A percentile compares a stretch with the other conserved stretches of the same genome.
Evolutionary conservation across 2,888 invertebrate species (phyloP).

Genomic region (Carabus problematicus): DNA sequence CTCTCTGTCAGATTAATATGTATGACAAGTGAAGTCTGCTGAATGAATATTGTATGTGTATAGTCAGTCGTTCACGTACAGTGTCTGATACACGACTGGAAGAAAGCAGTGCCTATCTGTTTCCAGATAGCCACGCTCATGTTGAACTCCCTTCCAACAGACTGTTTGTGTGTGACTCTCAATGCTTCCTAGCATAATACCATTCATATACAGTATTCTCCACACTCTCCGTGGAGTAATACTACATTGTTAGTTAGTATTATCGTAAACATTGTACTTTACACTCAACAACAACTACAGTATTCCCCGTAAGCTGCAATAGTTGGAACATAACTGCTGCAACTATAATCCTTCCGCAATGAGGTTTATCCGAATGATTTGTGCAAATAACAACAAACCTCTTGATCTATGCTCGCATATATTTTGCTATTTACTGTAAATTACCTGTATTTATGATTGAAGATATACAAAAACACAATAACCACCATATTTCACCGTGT

Average conservation of each 20-base stretch:
- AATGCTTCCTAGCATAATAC: constrained; percentile 19
- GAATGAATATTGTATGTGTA: not conserved
- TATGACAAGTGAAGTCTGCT: too few species aligned
- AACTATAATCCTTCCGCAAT: constrained; percentile 24
- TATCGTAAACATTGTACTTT: constrained; percentile 32
- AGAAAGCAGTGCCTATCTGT: constrained; percentile 27
- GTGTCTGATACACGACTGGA: constrained; percentile 27
- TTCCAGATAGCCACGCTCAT: too few species aligned
- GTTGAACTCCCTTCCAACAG: too few species aligned
- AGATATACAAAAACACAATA: too few species aligned
- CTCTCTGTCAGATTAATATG: too few species aligned
- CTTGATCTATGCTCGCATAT: too few species aligned
- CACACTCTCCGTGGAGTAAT: constrained; percentile 22
- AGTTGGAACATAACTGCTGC: constrained; percentile 27
- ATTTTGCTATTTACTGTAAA: too few species aligned
- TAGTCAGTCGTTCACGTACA: constrained; percentile 4
- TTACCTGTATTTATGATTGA: too few species aligned
- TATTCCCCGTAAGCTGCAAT: too few species aligned
- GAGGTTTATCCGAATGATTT: not conserved
- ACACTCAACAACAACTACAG: not conserved
- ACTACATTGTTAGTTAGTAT: constrained; percentile 27
- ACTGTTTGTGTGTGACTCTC: constrained; percentile 13
- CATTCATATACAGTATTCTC: constrained; percentile 29
- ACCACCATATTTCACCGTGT: too few species aligned
- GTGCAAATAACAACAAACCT: not conserved